phyloP scores from a whole-genome alignment of 2,888 invertebrate species.

The Xestia c-nigrum region DNA sequence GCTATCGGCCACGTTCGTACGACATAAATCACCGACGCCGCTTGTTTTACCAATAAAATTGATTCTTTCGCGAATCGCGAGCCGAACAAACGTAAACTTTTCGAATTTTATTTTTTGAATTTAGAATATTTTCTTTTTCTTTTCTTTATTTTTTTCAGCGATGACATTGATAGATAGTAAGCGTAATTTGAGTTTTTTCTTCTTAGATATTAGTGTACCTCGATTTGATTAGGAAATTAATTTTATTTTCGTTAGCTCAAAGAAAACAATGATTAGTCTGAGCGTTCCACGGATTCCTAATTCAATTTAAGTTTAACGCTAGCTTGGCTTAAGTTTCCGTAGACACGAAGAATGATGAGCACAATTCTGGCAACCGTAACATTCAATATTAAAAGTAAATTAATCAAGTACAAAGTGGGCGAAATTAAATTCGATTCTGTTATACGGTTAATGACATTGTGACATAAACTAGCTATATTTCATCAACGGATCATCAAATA shows the following conservation, averaged over 20 bases:
- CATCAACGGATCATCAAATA: slow-evolving; percentile 76
- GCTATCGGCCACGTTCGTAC: slow-evolving; percentile 86
- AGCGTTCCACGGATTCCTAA: slow-evolving; percentile 17
- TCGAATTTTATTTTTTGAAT: slow-evolving; percentile 64
- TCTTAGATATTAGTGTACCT: neutral
- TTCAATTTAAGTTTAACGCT: slow-evolving; percentile 49
- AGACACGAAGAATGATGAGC: slow-evolving; percentile 32
- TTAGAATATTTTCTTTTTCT: slow-evolving; percentile 52
- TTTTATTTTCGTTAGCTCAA: slow-evolving; percentile 27
- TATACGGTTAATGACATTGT: slow-evolving; percentile 45
- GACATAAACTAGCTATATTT: slow-evolving; percentile 71
- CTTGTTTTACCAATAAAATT: slow-evolving; percentile 90
- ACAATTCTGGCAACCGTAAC: slow-evolving; percentile 53
- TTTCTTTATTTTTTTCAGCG: slow-evolving; percentile 33
- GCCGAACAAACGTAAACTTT: slow-evolving; percentile 73
- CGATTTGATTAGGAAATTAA: slow-evolving; percentile 30
- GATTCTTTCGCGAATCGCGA: slow-evolving; percentile 85
- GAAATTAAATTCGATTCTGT: slow-evolving; percentile 60
- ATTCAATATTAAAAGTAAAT: slow-evolving; percentile 48
- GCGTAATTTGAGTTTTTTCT: slow-evolving; percentile 31
- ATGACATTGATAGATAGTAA: slow-evolving; percentile 58
- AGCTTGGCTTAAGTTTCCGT: slow-evolving; percentile 30
- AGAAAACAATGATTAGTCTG: slow-evolving; percentile 25
- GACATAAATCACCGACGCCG: slow-evolving; percentile 86
- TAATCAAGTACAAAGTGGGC: slow-evolving; percentile 55